phyloP scores from a whole-genome alignment of 2,888 invertebrate genomes.

The Noctua janthe region DNA sequence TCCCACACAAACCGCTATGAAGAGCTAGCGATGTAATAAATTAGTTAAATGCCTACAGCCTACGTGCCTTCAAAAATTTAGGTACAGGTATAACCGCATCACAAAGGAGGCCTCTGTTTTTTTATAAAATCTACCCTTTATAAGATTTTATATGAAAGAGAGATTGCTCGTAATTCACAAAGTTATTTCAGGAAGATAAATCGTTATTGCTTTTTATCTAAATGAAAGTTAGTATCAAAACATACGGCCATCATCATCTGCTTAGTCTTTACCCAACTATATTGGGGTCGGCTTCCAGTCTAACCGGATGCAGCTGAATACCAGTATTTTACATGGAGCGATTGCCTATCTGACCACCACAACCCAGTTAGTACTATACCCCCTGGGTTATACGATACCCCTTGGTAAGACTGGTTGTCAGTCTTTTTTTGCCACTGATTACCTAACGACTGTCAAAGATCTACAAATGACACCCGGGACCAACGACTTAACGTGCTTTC shows the following conservation, averaged over 20 bases:
- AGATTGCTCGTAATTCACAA: not conserved
- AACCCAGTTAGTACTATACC: too few relatives aligned
- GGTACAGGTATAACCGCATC: not conserved
- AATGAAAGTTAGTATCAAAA: not conserved
- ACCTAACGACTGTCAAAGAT: too few relatives aligned
- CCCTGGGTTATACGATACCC: too few relatives aligned
- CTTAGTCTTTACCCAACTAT: too few relatives aligned
- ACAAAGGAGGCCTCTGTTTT: slow-evolving; percentile 24
- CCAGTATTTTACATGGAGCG: too few relatives aligned
- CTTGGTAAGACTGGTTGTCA: too few relatives aligned
- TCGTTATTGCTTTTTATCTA: not conserved
- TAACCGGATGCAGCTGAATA: too few relatives aligned
- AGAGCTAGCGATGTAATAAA: slow-evolving; percentile 33
- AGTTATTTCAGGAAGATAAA: not conserved
- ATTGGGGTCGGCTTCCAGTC: too few relatives aligned
- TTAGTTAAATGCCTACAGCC: slow-evolving; percentile 38
- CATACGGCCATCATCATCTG: not conserved
- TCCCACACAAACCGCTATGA: slow-evolving; percentile 26
- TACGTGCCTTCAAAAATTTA: slow-evolving; percentile 23
- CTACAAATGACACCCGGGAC: too few relatives aligned
- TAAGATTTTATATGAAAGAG: slow-evolving; percentile 1
- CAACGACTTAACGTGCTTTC: too few relatives aligned
- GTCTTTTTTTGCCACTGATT: too few relatives aligned
- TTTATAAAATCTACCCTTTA: not conserved
- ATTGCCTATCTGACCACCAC: too few relatives aligned